Percentiles rank a stretch among this genome's conserved stretches.
These are phyloP conservation scores for Phalacrocorax aristotelis DNA, from an alignment of 2,113 vertebrate species.

Conservation along the genomic window DNA sequence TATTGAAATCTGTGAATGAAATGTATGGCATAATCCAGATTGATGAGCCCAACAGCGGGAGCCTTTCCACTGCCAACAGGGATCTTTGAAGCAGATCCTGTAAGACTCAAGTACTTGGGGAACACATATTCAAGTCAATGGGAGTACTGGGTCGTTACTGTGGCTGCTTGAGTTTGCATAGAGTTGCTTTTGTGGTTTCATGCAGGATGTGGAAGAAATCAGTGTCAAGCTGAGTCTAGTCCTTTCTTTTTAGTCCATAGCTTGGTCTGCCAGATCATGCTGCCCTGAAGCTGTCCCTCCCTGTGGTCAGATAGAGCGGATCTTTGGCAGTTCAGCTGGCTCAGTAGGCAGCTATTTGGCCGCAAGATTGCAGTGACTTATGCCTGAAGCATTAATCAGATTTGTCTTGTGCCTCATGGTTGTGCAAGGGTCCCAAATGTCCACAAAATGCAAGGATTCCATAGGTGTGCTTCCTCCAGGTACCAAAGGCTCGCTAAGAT, in stretches of 20 bases:
- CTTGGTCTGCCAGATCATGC: not conserved
- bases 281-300: constrained; percentile 40
- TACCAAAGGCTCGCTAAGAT: not conserved
- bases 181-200: constrained; percentile 45
- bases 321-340: not conserved
- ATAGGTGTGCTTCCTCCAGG: not conserved
- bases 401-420: not conserved
- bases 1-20: not conserved
- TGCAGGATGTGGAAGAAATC: constrained; percentile 49
- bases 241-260: not conserved
- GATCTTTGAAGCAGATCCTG: not conserved
- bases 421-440: not conserved
- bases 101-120: not conserved
- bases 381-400: not conserved
- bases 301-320: not conserved
- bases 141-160: not conserved
- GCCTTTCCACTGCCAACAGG: not conserved
- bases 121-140: not conserved
- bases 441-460: not conserved
- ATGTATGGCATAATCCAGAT: not conserved
- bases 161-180: not conserved
- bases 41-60: not conserved
- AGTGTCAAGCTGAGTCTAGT: constrained; percentile 29
- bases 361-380: not conserved
- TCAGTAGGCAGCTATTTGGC: constrained; percentile 5